Base-by-base conservation (phyloP, 2,113 vertebrate species). In the Oreochromis niloticus region DNA sequence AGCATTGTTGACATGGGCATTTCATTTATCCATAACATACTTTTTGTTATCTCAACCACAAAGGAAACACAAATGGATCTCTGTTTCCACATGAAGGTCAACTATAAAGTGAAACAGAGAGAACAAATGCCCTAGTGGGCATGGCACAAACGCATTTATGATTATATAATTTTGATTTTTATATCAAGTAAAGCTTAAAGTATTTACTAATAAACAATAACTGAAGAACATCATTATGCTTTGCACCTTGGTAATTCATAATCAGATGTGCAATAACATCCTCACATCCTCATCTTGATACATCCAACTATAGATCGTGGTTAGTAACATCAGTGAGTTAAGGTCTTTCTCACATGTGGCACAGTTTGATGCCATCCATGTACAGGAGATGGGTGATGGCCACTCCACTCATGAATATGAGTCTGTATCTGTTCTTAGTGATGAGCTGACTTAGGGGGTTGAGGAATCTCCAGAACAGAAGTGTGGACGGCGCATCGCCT, bases 1-100 rank as follows among this genome's bases (percentile, higher is more conserved):
- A 95, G 82, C 87, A 84, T 88, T 95, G 95, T 94, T 95, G 95
- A 95, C 88, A 89, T 73, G 90, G 54, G 90, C 83, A 63, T 95
- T 94, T 94, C 87, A 94, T 95, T 95, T 94, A 91, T 93, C 92
- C 87, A 8, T 80, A 89, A 80, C 88, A 84, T 91, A 9, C 87
- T 82, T 92, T 92, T 84, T 90, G 27, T 92, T 85, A 85, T 83
- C 68, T 52, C 9, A 82, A 50, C 84, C 50, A 55, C 54, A 66
- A 92, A 89, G 43, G 54, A 80, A 93, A 93, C 89, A 92, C 71
- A 92, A 83, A 92, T 91, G 24, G 81, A 88, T 68, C 36, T 92
- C 83, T 92, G 36, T 93, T 89, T 94, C 61, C 24, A 82, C 59
- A 63, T 82, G 88, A 96, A 95, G 94, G 94, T 95, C 92, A 95